Evolutionary conservation across 2,113 vertebrate species (phyloP).

Genomic region (Cacatua alba): DNA sequence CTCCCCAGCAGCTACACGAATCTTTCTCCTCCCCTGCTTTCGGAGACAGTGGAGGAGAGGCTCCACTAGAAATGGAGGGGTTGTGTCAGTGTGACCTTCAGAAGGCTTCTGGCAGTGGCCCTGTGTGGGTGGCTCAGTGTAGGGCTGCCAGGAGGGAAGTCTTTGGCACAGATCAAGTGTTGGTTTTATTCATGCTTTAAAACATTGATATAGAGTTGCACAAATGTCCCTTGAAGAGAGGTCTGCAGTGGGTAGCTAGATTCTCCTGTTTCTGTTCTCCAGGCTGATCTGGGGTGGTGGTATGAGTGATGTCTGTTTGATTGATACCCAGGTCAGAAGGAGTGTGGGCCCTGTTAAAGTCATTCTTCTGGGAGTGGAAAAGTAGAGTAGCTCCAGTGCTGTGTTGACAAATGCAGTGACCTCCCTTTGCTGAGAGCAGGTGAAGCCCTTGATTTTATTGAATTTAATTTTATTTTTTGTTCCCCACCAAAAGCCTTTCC

Average conservation of each 20-base stretch:
- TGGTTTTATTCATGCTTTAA: not conserved
- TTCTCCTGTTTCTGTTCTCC: not conserved
- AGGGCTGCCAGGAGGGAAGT: not conserved
- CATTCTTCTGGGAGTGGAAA: not conserved
- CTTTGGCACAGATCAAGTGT: not conserved
- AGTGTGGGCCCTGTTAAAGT: not conserved
- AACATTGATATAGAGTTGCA: not conserved
- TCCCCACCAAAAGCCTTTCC: not conserved
- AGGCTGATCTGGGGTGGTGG: not conserved
- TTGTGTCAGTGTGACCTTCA: not conserved
- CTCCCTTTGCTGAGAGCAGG: not conserved
- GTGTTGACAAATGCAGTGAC: not conserved
- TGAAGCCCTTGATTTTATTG: not conserved
- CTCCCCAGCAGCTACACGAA: not conserved
- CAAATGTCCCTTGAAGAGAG: not conserved
- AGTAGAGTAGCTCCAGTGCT: not conserved
- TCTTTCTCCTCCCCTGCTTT: not conserved
- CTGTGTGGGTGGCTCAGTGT: not conserved
- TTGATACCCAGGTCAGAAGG: not conserved
- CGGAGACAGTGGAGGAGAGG: not conserved
- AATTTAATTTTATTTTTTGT: not conserved
- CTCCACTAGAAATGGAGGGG: not conserved
- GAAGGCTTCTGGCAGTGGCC: not conserved
- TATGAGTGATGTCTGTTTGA: not conserved
- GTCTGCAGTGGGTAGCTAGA: not conserved